phyloP scores from a whole-genome alignment of 1,140 invertebrate species.

The Lasioglossum albipes region DNA sequence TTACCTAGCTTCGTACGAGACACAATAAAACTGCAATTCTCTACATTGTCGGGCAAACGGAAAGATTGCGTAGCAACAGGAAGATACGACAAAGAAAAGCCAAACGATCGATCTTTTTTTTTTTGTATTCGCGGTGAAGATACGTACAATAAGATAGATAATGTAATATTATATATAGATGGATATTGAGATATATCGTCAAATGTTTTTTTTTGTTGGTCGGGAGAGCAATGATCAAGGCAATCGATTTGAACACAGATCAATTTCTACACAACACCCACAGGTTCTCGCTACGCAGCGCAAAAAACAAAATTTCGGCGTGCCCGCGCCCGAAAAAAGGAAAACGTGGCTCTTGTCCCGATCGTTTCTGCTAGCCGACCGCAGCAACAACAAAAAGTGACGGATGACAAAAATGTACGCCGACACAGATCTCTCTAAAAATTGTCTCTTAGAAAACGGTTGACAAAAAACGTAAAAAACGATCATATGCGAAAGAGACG shows the following conservation, averaged over 20 bases:
- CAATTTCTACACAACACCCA: slow-evolving; percentile 29
- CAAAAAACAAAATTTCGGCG: slow-evolving; percentile 56
- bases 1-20: slow-evolving; percentile 60
- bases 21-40: slow-evolving; percentile 52
- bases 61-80: slow-evolving; percentile 49
- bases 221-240: too few relatives aligned
- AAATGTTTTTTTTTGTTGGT: too few relatives aligned
- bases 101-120: slow-evolving; percentile 21
- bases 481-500: slow-evolving; percentile 47
- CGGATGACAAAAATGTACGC: slow-evolving; percentile 36
- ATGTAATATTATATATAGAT: too few relatives aligned
- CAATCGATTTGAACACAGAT: not conserved
- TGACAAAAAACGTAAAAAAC: not conserved
- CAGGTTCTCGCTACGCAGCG: slow-evolving; percentile 43
- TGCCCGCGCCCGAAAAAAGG: slow-evolving; percentile 39
- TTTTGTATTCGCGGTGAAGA: too few relatives aligned
- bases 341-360: slow-evolving; percentile 28
- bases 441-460: slow-evolving; percentile 38
- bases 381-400: slow-evolving; percentile 52
- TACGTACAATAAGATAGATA: too few relatives aligned
- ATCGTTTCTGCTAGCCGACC: slow-evolving; percentile 39
- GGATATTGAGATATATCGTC: too few relatives aligned
- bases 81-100: slow-evolving; percentile 40
- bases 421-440: slow-evolving; percentile 36
- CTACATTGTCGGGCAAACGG: slow-evolving; percentile 46